Evolutionary conservation across 2,888 invertebrate species (phyloP), one percentile per base, ranked within the genome.

Genomic region (Parapristionchus giblindavisi): DNA sequence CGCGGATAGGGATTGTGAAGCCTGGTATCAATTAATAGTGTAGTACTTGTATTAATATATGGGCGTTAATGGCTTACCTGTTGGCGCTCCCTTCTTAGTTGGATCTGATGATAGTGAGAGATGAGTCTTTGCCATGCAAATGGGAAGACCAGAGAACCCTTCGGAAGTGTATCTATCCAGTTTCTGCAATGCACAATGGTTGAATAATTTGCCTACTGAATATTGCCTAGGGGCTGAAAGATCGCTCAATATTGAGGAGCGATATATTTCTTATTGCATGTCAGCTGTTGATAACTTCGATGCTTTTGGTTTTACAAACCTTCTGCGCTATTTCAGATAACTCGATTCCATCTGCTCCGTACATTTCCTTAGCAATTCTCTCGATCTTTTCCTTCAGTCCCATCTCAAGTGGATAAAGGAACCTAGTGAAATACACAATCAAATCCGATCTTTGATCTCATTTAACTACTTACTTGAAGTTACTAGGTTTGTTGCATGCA

Each of bases 61-160:
- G n/a, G n/a, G n/a, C n/a, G n/a, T n/a, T n/a, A 48, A 48, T 11
- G 48, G 27, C 77, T 63, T 36, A 85, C 86, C 88, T 27, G 91
- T 93, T 0, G 98, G 99, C 0, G 95, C 95, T 36, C 98, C 98
- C 89, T 98, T 98, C 75, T 94, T 89, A 6, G 91, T 90, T 2
- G 96, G 92, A 90, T 98, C 94, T 75, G 94, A 94, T 0, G 95
- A 94, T 61, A 99, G 89, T 0, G 98, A 99, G 83, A 93, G 92
- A 0, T 96, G 93, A 0, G 98, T 98, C 90, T 99, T 99, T 0
- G 98, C 96, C 96, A 99, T 97, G 89, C 99, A 99, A 80, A 99
- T 91, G 0, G 99, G 95, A 78, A 97, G 90, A 74, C 93, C 92
- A 81, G 92, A 92, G 89, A 93, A 96, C 36, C 96, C 95, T 93